Evolutionary conservation across 1,140 invertebrate genomes (phyloP).

Genomic region (Diorhabda carinulata): DNA sequence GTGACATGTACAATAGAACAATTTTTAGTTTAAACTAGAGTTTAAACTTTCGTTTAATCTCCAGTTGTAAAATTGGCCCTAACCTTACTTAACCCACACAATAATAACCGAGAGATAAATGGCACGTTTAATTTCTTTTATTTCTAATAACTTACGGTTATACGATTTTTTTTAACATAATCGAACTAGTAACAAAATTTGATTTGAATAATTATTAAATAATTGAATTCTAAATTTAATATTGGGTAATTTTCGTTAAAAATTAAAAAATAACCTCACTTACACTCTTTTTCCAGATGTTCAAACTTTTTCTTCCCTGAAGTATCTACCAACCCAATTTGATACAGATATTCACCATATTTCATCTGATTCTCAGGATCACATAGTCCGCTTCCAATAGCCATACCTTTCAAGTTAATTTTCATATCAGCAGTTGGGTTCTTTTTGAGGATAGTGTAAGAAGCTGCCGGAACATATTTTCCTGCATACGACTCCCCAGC

Average conservation of each 20-base stretch:
- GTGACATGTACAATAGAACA: too few species aligned
- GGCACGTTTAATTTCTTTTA: not conserved
- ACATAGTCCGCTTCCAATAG: conserved; percentile 79
- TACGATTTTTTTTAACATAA: not conserved
- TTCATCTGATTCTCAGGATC: conserved; percentile 73
- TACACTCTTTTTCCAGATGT: conserved; percentile 53
- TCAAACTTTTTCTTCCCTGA: conserved; percentile 56
- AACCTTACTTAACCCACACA: too few species aligned
- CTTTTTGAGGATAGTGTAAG: conserved; percentile 67
- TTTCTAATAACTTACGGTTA: not conserved
- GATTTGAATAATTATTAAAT: not conserved
- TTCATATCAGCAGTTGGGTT: conserved; percentile 57
- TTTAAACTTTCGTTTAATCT: too few species aligned
- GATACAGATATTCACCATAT: conserved; percentile 69
- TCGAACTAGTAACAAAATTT: not conserved
- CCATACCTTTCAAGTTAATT: conserved; percentile 69
- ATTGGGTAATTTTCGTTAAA: too few species aligned
- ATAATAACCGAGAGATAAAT: not conserved
- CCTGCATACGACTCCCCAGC: conserved; percentile 85
- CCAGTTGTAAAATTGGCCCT: too few species aligned
- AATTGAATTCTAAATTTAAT: not conserved
- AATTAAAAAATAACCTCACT: too few species aligned
- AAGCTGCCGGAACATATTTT: conserved; percentile 74
- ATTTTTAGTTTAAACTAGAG: too few species aligned
- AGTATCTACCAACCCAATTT: conserved; percentile 69